Percentiles rank a stretch among this genome's conserved stretches.
These are phyloP conservation scores for Odontothrips loti DNA, from an alignment of 2,888 invertebrate genomes.

Conservation along the genomic window DNA sequence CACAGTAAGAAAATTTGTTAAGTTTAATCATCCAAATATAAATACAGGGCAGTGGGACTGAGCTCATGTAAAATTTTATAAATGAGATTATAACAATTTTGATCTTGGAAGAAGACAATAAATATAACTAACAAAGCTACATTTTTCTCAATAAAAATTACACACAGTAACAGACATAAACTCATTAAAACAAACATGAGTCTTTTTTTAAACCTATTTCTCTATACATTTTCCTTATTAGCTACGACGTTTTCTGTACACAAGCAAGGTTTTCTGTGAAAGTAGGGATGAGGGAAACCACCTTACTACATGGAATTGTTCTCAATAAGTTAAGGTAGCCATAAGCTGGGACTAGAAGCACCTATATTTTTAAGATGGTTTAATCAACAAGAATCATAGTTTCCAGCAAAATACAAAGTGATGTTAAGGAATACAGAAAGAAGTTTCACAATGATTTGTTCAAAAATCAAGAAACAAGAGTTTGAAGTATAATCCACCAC, in stretches of 20 bases:
- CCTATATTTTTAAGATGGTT: not conserved
- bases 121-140: not conserved
- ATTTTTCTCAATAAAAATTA: slow-evolving; percentile 7
- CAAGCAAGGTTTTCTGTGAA: not conserved
- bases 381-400: not conserved
- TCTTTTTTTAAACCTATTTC: not conserved
- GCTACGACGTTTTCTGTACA: not conserved
- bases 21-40: no score
- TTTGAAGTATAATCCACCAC: not conserved
- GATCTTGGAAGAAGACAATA: no score
- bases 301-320: no score
- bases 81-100: no score
- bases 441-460: not conserved
- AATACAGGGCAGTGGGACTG: no score
- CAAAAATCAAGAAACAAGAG: not conserved
- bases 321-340: no score
- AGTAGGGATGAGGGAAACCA: not conserved
- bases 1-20: no score
- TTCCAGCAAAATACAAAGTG: not conserved
- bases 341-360: no score
- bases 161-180: not conserved
- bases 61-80: no score
- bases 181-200: slow-evolving; percentile 13
- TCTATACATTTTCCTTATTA: not conserved
- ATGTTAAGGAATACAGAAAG: not conserved